Conservation (phyloP, 2,888 invertebrate genomes). For the Calameuta pallipes region DNA sequence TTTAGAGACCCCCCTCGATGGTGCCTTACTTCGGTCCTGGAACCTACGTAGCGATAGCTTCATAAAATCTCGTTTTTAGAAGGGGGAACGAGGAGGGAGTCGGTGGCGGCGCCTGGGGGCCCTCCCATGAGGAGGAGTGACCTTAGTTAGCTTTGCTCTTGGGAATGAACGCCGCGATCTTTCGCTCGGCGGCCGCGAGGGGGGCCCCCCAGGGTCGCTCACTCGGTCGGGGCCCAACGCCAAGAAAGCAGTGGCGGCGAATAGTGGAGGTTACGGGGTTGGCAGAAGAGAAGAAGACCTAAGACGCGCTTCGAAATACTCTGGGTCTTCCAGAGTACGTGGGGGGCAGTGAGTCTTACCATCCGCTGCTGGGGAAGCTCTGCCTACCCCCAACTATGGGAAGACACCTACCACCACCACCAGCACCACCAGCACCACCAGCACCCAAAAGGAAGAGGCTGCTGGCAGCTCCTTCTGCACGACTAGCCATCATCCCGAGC, state of each 20-base stretch:
- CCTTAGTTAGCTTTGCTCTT: constrained; percentile 58
- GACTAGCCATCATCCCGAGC: background rate
- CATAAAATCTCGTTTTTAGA: constrained; percentile 56
- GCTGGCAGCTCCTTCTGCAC: constrained; percentile 1
- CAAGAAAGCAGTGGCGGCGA: background rate
- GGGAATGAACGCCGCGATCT: constrained; percentile 49
- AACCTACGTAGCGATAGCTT: constrained; percentile 41
- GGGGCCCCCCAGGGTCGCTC: background rate
- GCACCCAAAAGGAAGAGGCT: background rate
- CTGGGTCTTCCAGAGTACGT: background rate
- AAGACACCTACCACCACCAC: background rate
- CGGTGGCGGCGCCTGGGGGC: constrained; percentile 61
- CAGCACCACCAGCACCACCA: background rate
- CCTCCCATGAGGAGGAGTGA: constrained; percentile 65
- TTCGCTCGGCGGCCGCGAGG: background rate
- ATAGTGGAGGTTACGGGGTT: background rate
- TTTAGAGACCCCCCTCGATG: constrained; percentile 24
- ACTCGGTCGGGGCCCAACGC: background rate
- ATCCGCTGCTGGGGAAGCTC: constrained; percentile 8
- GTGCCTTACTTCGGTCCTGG: constrained; percentile 33
- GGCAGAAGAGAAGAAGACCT: background rate
- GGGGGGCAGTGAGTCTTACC: constrained; percentile 3
- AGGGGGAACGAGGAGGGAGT: constrained; percentile 45
- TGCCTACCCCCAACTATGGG: background rate
- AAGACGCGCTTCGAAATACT: background rate